Evolutionary conservation across 2,797 vertebrate genomes (phyloP).

Genomic region (Tadarida brasiliensis): DNA sequence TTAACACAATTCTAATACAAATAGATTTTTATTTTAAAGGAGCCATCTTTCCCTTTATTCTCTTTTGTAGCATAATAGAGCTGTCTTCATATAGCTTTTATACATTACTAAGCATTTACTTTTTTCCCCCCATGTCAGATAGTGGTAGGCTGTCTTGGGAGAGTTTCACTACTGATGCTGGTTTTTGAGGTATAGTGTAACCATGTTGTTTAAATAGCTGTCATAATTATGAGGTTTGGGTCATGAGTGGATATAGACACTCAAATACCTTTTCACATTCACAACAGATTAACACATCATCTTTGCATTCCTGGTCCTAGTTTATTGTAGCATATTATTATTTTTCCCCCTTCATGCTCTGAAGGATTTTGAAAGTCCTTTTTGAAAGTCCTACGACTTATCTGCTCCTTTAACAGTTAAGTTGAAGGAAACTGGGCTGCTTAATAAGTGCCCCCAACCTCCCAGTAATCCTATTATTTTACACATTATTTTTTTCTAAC

Average conservation of each 20-base stretch:
- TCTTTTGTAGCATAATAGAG: neutral
- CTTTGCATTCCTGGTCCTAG: neutral
- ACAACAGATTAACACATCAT: neutral
- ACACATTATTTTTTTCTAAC: neutral
- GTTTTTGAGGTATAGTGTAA: neutral
- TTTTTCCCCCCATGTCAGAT: neutral
- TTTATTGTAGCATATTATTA: neutral
- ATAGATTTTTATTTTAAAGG: neutral
- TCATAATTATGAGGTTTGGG: neutral
- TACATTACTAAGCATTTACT: neutral
- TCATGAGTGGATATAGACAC: neutral
- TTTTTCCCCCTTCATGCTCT: neutral
- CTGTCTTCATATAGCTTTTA: neutral
- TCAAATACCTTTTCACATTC: neutral
- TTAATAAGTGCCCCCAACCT: neutral
- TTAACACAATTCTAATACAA: neutral
- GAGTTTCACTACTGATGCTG: neutral
- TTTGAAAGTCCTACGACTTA: neutral
- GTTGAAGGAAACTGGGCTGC: neutral
- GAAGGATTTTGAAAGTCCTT: neutral
- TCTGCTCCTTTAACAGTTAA: neutral
- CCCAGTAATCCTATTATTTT: neutral
- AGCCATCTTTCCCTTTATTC: neutral
- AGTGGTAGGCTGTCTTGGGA: neutral
- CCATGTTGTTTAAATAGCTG: neutral